A percentile compares a stretch with the other conserved stretches of the same genome.
Evolutionary conservation across 2,113 vertebrate species (phyloP).

Genomic region (Syngnathus typhle): DNA sequence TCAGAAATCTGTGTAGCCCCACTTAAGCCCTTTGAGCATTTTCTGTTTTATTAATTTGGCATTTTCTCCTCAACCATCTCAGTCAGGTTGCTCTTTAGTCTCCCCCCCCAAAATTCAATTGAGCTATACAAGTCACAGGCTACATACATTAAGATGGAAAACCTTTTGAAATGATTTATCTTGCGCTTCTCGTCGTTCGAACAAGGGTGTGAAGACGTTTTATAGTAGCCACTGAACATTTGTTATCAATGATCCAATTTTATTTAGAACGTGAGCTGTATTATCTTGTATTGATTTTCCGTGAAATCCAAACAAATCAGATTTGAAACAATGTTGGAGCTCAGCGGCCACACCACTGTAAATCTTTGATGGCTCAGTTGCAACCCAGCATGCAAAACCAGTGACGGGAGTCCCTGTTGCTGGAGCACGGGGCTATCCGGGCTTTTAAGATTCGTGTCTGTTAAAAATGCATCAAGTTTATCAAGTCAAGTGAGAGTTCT

Average conservation of each 20-base stretch:
- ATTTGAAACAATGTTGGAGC: neutral
- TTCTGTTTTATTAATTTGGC: too few relatives aligned
- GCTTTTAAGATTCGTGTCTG: conserved; percentile 57
- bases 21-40: too few relatives aligned
- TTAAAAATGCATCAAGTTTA: conserved; percentile 75
- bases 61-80: too few relatives aligned
- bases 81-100: too few relatives aligned
- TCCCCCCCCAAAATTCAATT: too few relatives aligned
- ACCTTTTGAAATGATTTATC: too few relatives aligned
- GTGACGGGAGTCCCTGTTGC: conserved; percentile 39
- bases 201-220: neutral
- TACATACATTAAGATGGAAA: too few relatives aligned
- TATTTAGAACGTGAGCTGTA: neutral
- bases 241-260: neutral
- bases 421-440: conserved; percentile 38
- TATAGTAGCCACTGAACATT: neutral
- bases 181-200: too few relatives aligned
- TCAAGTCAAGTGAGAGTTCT: conserved; percentile 66
- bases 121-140: too few relatives aligned
- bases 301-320: neutral
- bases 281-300: neutral
- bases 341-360: neutral
- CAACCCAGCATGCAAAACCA: conserved; percentile 35
- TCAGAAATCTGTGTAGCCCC: too few relatives aligned
- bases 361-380: conserved; percentile 33